Evolutionary conservation across 2,888 invertebrate species (phyloP), one percentile per base, ranked within the genome.

Genomic region (Platycnemis pennipes): DNA sequence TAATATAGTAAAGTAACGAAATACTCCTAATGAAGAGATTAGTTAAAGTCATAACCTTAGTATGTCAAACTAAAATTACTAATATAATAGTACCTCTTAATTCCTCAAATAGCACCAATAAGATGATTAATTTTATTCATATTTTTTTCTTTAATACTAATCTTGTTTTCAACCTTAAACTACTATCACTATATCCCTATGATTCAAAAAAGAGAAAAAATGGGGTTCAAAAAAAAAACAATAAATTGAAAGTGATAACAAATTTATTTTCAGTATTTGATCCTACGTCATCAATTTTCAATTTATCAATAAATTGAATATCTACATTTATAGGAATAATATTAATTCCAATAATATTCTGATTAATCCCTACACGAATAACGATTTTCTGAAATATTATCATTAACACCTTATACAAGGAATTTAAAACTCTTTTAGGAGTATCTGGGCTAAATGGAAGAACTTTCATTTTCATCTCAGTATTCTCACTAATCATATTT

Each of bases 181-280:
- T n/a, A n/a, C n/a, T n/a, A n/a, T n/a, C n/a, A n/a, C n/a, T n/a
- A n/a, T n/a, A n/a, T n/a, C n/a, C n/a, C n/a, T n/a, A n/a, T n/a
- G n/a, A n/a, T 94, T 95, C 95, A 95, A 95, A 95, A 95, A 96
- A 95, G 95, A 95, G 96, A 95, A 95, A 94, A 85, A n/a, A n/a
- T n/a, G n/a, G n/a, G n/a, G n/a, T n/a, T n/a, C n/a, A n/a, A n/a
- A n/a, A n/a, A n/a, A 77, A 96, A 96, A 95, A 96, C 96, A 94
- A 94, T 96, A 94, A 96, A 95, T 95, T 97, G 97, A 97, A 97
- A 97, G 97, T 98, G 97, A 97, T 98, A 97, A 97, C 96, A 96
- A 98, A 97, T 95, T 96, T 98, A 97, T 98, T 98, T 96, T 97
- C 97, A 95, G 97, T 97, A 96, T 98, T 98, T 97, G 98, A 98